Evolutionary conservation across 2,888 invertebrate genomes (phyloP).

Genomic region (Anarsia innoxiella): DNA sequence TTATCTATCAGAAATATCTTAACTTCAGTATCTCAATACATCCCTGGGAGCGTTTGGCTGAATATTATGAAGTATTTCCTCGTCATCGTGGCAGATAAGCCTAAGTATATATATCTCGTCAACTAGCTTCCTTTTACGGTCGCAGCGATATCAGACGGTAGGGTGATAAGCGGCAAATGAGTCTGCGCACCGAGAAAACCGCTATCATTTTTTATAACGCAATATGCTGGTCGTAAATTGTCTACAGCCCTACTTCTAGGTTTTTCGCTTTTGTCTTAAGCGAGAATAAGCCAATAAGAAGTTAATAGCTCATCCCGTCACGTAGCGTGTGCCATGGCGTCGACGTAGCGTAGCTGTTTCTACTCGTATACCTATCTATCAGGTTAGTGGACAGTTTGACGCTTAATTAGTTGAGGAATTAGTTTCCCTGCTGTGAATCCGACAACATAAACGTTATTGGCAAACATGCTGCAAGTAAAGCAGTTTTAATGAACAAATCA

Average conservation of each 20-base stretch:
- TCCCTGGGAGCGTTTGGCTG: slow-evolving; percentile 19
- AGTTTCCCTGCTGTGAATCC: too few relatives aligned
- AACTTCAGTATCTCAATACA: too few relatives aligned
- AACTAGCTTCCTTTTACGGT: slow-evolving; percentile 46
- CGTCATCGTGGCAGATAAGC: slow-evolving; percentile 47
- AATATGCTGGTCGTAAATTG: slow-evolving; percentile 52
- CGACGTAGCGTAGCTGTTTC: too few relatives aligned
- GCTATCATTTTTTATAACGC: slow-evolving; percentile 59
- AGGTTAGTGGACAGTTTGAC: too few relatives aligned
- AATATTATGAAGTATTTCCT: slow-evolving; percentile 39
- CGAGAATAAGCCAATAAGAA: slow-evolving; percentile 20
- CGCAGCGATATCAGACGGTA: slow-evolving; percentile 40
- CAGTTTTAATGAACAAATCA: too few relatives aligned
- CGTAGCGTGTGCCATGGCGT: too few relatives aligned
- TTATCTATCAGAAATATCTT: too few relatives aligned
- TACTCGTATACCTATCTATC: too few relatives aligned
- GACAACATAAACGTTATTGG: too few relatives aligned
- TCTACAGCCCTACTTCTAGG: slow-evolving; percentile 26
- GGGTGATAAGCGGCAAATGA: slow-evolving; percentile 53
- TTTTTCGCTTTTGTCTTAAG: slow-evolving; percentile 41
- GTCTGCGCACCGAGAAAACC: slow-evolving; percentile 44
- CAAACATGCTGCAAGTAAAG: too few relatives aligned
- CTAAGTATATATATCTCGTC: slow-evolving; percentile 42
- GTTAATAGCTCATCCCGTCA: too few relatives aligned
- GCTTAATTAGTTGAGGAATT: too few relatives aligned